Evolutionary conservation across 2,797 vertebrate genomes (phyloP), one percentile per base, ranked within the genome.

Genomic region (Urophycis tenuis): DNA sequence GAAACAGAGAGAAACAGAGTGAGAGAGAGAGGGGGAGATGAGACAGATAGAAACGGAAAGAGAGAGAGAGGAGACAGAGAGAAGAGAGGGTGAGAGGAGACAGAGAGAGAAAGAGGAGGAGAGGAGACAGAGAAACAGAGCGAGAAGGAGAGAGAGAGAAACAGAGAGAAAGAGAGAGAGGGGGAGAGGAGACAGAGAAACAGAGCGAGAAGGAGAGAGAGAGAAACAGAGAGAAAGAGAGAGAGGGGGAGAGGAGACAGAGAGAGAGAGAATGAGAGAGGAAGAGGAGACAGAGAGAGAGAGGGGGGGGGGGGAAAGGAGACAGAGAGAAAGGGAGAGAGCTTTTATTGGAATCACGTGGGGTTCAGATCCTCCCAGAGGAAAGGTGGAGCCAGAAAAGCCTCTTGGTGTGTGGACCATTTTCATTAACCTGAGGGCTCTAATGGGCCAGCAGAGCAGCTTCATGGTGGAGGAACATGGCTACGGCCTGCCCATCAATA

Each of bases 401-500:
- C 60, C 25, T 29, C 60, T 67, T 67, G 60, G 60, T 67, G 60
- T 29, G 60, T 67, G 15, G 14, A 67, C n/a, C 60, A 29, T 25
- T 67, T 67, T 67, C 60, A 67, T 67, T 67, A 29, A 67, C 29
- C 60, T 67, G 29, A 67, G 60, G 60, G 60, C 60, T 67, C 60
- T 67, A 67, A 67, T 67, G 60, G n/a, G 9, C 25, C 25, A 25
- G 10, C 60, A 12, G 60, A 67, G 60, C 60, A 67, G 60, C n/a
- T 67, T 67, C 29, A 67, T 67, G 60, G 60, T 14, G 60, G n/a
- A n/a, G 60, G 14, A 29, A 67, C 60, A 67, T 67, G 60, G 25
- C 60, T 67, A 67, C 29, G 9, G 60, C 60, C 25, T 67, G 60
- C 9, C 60, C 60, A 67, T 67, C 60, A 67, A 67, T 67, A 29